A percentile compares a stretch with the other conserved stretches of the same genome.
phyloP scores from a whole-genome alignment of 2,888 invertebrate species.

The Hyppa rectilinea region DNA sequence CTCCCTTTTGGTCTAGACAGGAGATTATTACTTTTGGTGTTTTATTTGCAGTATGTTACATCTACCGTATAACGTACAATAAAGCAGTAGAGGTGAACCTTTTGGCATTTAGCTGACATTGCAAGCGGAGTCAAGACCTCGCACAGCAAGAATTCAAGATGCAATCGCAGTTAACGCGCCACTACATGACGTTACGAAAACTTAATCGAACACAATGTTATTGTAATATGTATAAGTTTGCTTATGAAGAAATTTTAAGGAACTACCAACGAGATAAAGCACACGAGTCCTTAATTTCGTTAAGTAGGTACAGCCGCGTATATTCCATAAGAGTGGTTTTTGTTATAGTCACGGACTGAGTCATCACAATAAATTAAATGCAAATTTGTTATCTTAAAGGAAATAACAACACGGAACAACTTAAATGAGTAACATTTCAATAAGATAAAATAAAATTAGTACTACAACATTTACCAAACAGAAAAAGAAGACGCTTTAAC shows the following conservation, averaged over 20 bases:
- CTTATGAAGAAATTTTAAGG: not conserved
- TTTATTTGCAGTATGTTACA: constrained; percentile 23
- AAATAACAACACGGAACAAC: constrained; percentile 25
- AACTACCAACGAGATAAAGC: not conserved
- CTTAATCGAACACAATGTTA: not conserved
- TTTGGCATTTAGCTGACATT: constrained; percentile 67
- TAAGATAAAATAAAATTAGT: not conserved
- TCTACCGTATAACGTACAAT: constrained; percentile 16
- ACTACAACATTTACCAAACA: not conserved
- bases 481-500: not conserved
- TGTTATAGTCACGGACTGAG: constrained; percentile 4
- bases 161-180: constrained; percentile 36
- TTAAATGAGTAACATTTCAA: constrained; percentile 11
- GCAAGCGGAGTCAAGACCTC: constrained; percentile 59
- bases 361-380: constrained; percentile 32
- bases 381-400: constrained; percentile 36
- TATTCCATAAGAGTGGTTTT: constrained; percentile 1
- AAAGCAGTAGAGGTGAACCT: constrained; percentile 47
- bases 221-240: not conserved
- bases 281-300: not conserved
- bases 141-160: constrained; percentile 41
- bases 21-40: constrained; percentile 34
- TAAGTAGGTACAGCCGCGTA: not conserved
- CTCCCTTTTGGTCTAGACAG: constrained; percentile 53
- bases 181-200: constrained; percentile 8